These are phyloP conservation scores for Subacronicta megacephala DNA, from an alignment of 2,888 invertebrate genomes.

Conservation along the genomic window DNA sequence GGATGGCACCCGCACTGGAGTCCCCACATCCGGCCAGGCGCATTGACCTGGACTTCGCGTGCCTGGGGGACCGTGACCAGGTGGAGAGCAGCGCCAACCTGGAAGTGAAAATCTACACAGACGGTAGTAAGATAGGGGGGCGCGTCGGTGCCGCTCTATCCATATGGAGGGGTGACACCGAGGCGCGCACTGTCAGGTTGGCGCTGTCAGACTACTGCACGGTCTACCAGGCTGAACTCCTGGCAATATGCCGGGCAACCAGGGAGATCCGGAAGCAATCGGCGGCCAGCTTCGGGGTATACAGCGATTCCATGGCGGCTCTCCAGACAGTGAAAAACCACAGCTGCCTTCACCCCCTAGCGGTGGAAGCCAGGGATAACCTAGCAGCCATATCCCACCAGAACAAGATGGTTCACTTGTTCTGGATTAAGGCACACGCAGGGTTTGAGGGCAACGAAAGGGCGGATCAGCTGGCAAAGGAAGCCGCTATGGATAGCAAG, in stretches of 20 bases:
- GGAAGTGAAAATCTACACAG: not conserved
- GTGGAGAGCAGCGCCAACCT: not conserved
- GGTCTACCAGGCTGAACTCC: not conserved
- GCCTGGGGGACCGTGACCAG: not conserved
- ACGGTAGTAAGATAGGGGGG: slow-evolving; percentile 1
- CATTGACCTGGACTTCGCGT: not conserved
- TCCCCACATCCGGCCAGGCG: not conserved
- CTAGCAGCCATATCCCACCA: not conserved
- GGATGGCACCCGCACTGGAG: not conserved
- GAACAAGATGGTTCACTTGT: slow-evolving; percentile 2
- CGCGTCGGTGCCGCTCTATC: slow-evolving; percentile 3
- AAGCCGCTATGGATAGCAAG: not conserved
- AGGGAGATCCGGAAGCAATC: not conserved
- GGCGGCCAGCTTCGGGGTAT: not conserved
- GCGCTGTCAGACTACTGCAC: slow-evolving; percentile 2
- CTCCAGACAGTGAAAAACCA: slow-evolving; percentile 6
- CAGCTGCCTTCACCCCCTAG: slow-evolving; percentile 2
- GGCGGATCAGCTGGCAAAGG: slow-evolving; percentile 4
- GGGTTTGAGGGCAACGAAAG: slow-evolving; percentile 1
- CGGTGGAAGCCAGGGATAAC: slow-evolving; percentile 7
- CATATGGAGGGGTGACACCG: not conserved
- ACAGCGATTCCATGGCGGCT: slow-evolving; percentile 8
- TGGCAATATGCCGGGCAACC: too few species aligned
- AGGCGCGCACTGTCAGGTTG: slow-evolving; percentile 1
- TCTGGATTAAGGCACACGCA: slow-evolving; percentile 1